phyloP scores from a whole-genome alignment of 1,140 invertebrate genomes.

The Drosophila truncata region DNA sequence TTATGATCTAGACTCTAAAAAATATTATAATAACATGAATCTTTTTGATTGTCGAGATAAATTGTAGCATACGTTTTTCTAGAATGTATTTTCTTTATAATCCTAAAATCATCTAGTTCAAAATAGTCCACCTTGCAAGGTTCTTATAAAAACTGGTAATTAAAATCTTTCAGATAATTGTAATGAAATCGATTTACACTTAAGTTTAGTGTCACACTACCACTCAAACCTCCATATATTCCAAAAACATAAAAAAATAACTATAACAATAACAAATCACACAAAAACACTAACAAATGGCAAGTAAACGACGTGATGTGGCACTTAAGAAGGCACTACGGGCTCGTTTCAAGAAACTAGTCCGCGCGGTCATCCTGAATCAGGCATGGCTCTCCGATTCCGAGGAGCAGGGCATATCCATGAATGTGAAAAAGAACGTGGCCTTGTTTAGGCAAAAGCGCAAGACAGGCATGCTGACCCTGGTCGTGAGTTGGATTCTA shows the following conservation, averaged over 20 bases:
- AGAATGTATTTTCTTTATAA: not conserved
- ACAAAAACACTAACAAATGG: conserved; percentile 11
- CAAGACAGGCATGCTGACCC: conserved; percentile 70
- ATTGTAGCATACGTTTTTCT: not conserved
- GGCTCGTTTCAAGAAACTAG: conserved; percentile 56
- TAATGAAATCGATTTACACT: conserved; percentile 1
- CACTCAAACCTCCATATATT: not conserved
- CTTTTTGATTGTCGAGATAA: not conserved
- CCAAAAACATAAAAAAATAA: not conserved
- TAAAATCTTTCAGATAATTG: not conserved
- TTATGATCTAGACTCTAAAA: not conserved
- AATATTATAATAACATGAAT: not conserved
- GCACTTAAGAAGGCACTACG: conserved; percentile 19
- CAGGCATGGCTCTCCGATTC: conserved; percentile 58
- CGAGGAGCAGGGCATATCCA: conserved; percentile 60
- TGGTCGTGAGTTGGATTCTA: conserved; percentile 48
- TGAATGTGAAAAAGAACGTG: conserved; percentile 77
- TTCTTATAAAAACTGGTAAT: not conserved
- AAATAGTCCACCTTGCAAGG: too few species aligned
- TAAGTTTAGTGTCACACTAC: not conserved
- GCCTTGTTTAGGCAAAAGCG: conserved; percentile 67
- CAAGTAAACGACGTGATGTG: conserved; percentile 14
- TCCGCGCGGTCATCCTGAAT: conserved; percentile 57
- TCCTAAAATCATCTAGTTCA: not conserved
- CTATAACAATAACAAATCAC: not conserved